phyloP scores from a whole-genome alignment of 1,140 invertebrate genomes.

The Pseudomyrmex pallidus region DNA sequence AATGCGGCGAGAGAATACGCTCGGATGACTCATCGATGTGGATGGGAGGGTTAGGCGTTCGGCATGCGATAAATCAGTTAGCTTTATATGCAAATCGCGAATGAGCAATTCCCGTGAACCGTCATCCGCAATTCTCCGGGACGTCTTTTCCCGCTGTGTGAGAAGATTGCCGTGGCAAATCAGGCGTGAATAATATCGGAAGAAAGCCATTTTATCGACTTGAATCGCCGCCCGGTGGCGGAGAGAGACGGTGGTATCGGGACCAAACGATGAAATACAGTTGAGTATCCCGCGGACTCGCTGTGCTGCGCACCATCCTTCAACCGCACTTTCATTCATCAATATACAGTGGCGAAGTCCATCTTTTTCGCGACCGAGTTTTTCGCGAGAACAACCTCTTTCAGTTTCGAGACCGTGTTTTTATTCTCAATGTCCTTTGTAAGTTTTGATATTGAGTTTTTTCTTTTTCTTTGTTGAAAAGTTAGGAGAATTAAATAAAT shows the following conservation, averaged over 20 bases:
- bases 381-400: background rate
- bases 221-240: conserved; percentile 15
- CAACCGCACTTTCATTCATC: conserved; percentile 13
- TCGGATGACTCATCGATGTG: conserved; percentile 20
- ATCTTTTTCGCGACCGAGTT: conserved; percentile 1
- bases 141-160: conserved; percentile 47
- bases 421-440: background rate
- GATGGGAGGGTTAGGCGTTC: background rate
- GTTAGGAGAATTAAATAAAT: background rate
- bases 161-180: conserved; percentile 62
- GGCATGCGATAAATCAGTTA: conserved; percentile 64
- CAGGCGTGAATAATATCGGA: conserved; percentile 65
- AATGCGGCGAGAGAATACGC: conserved; percentile 52
- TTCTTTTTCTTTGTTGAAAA: background rate
- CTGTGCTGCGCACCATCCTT: background rate
- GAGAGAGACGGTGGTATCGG: conserved; percentile 38
- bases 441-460: background rate
- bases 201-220: conserved; percentile 57
- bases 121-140: conserved; percentile 51
- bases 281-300: background rate
- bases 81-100: conserved; percentile 68
- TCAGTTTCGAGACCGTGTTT: background rate
- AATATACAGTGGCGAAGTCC: background rate
- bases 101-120: conserved; percentile 51
- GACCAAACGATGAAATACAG: conserved; percentile 52